phyloP scores from a whole-genome alignment of 2,888 invertebrate species.

The Petrolisthes cinctipes region DNA sequence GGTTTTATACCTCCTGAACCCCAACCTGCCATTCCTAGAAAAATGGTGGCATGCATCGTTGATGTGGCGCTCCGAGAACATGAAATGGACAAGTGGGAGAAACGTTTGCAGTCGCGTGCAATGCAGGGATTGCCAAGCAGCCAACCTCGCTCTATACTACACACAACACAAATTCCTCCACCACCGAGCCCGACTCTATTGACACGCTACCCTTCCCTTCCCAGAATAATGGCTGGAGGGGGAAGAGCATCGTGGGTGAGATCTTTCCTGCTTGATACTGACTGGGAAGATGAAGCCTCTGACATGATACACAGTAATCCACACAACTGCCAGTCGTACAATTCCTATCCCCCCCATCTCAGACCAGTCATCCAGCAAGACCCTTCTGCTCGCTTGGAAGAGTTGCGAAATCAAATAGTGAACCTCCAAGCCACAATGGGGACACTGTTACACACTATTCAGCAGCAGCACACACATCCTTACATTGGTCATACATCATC shows the following conservation, averaged over 20 bases:
- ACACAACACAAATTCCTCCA: not conserved
- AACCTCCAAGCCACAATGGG: conserved; percentile 32
- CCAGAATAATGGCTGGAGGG: not conserved
- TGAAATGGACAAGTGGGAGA: conserved; percentile 58
- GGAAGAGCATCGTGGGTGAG: conserved; percentile 41
- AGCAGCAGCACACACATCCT: not conserved
- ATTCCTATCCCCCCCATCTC: not conserved
- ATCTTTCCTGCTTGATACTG: conserved; percentile 39
- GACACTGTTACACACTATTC: not conserved
- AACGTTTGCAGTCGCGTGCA: conserved; percentile 33
- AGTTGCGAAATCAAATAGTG: conserved; percentile 25
- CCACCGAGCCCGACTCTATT: conserved; percentile 17
- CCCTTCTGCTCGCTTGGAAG: conserved; percentile 38
- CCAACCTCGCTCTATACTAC: not conserved
- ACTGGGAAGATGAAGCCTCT: conserved; percentile 38
- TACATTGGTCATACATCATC: too few relatives aligned
- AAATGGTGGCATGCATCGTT: conserved; percentile 39
- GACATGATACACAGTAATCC: not conserved
- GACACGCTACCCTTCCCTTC: conserved; percentile 5
- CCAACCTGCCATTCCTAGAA: conserved; percentile 51
- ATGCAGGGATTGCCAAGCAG: conserved; percentile 18
- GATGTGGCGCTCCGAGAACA: conserved; percentile 56
- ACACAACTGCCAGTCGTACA: conserved; percentile 1
- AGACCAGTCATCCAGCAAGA: conserved; percentile 20
- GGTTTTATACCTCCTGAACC: conserved; percentile 60